These are phyloP conservation scores for Xiphophorus birchmanni DNA, from an alignment of 2,797 vertebrate genomes.

Conservation along the genomic window DNA sequence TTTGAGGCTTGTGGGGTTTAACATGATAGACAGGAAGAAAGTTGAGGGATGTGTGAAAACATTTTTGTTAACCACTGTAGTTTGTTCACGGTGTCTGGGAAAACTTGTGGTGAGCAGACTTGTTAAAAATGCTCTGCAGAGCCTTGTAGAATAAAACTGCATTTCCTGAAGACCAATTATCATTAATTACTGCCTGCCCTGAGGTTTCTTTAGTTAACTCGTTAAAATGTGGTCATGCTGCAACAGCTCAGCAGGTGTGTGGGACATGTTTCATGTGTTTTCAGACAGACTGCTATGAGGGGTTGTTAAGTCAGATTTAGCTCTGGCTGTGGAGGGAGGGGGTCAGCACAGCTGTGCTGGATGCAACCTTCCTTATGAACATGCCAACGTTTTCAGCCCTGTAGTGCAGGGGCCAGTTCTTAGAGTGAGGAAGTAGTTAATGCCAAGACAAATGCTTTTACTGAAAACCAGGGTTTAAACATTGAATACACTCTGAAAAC, in stretches of 20 bases:
- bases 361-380: constrained; percentile 21
- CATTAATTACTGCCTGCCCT: constrained; percentile 64
- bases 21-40: neutral
- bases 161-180: constrained; percentile 43
- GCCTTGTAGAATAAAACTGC: constrained; percentile 6
- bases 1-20: neutral
- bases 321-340: constrained; percentile 20
- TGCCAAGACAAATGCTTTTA: constrained; percentile 13
- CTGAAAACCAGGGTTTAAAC: constrained; percentile 8
- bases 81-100: neutral
- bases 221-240: constrained; percentile 61
- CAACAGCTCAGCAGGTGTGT: constrained; percentile 47
- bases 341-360: constrained; percentile 17
- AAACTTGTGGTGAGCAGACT: neutral
- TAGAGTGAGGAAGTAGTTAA: constrained; percentile 19
- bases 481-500: constrained; percentile 13
- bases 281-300: constrained; percentile 35
- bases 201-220: constrained; percentile 63
- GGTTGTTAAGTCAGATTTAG: constrained; percentile 44
- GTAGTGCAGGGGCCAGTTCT: constrained; percentile 6
- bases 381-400: constrained; percentile 10
- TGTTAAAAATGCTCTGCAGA: neutral
- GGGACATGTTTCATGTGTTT: constrained; percentile 58
- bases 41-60: neutral
- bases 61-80: neutral